Evolutionary conservation across 2,888 invertebrate genomes (phyloP), one percentile per base, ranked within the genome.

Genomic region (Pegoplata infirma): DNA sequence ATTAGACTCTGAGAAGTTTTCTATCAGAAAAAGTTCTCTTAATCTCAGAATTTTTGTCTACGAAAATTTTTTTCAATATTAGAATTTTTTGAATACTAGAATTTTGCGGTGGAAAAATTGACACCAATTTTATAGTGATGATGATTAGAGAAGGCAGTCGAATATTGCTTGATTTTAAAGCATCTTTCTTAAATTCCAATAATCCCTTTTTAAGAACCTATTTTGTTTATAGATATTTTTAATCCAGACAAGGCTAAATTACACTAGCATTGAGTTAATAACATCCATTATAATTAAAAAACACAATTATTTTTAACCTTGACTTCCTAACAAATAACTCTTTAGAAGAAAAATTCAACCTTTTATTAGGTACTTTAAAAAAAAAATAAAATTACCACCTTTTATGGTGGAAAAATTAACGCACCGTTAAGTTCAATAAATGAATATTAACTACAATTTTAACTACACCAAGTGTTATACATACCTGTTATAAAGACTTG

Each of bases 401-500:
- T 21, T 47, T 59, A 16, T 47, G 21, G 21, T 28, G 53, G 10
- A 69, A 69, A 78, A 78, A 74, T 74, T 71, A 71, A 79, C 79
- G 74, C 66, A 67, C 67, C 56, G 79, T 58, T 75, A 71, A 71
- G 56, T 71, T 75, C 51, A 66, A 66, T 75, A 67, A 66, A 46
- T 71, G 56, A 67, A 63, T 58, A 44, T 66, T 59, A 66, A 59
- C n/a, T 66, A 53, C 16, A 53, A 53, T 53, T 59, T 49, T 19
- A 71, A 66, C 6, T 55, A 19, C 49, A 51, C 56, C 40, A 67
- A 67, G 51, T 63, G 21, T 16, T 23, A 47, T 12, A 36, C 1
- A 2, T n/a, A 47, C 10, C 47, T 47, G 10, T 63, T 32, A 23
- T 8, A 71, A 53, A 28, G 3, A 25, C 36, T 5, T 14, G 8